Percentiles rank a stretch among this genome's conserved stretches.
These are phyloP conservation scores for Beroe forskalii DNA, from an alignment of 37 sponge, comb jelly and placozoan species.

Conservation along the genomic window DNA sequence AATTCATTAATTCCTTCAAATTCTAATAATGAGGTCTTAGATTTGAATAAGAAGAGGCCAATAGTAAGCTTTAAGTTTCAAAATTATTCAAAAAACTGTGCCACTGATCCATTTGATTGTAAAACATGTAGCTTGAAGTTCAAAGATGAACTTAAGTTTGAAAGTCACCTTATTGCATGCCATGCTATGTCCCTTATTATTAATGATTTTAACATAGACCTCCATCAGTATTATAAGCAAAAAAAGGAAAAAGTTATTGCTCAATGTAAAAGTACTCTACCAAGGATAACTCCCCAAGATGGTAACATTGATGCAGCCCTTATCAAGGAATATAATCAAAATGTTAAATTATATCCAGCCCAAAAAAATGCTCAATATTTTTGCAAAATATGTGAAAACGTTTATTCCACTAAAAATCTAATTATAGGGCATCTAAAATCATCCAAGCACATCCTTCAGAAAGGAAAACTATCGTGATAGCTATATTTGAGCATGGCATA, in stretches of 20 bases:
- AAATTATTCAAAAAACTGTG: background rate
- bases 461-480: background rate
- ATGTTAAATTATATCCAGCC: constrained; percentile 18
- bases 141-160: constrained; percentile 43
- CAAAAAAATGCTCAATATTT: constrained; percentile 19
- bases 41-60: background rate
- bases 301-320: background rate
- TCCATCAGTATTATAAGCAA: constrained; percentile 42
- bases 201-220: constrained; percentile 11
- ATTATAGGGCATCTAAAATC: constrained; percentile 45
- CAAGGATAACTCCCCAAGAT: background rate
- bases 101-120: constrained; percentile 5
- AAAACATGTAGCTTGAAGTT: constrained; percentile 28
- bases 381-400: constrained; percentile 39
- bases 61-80: constrained; percentile 28
- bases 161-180: constrained; percentile 33
- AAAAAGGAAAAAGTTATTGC: background rate
- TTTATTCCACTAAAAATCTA: constrained; percentile 58
- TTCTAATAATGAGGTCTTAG: background rate
- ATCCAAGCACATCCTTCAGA: constrained; percentile 33
- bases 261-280: background rate
- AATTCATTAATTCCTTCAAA: background rate
- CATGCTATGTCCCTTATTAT: constrained; percentile 46
- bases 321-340: constrained; percentile 42
- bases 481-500: too few relatives aligned